Evolutionary conservation across 2,113 vertebrate species (phyloP).

Genomic region (Myiopsitta monachus): DNA sequence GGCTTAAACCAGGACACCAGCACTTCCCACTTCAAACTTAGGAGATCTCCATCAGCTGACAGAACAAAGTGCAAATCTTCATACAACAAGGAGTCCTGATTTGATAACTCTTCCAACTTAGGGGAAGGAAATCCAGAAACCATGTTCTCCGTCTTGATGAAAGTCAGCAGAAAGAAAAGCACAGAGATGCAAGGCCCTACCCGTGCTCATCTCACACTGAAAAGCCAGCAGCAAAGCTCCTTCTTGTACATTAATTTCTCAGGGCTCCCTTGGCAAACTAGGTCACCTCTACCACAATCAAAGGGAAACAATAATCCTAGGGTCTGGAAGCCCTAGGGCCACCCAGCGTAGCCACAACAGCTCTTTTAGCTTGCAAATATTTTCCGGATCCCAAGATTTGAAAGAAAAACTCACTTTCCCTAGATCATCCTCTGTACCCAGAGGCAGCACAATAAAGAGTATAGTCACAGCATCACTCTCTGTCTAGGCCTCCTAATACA

Average conservation of each 20-base stretch:
- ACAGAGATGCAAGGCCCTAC: background rate
- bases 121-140: background rate
- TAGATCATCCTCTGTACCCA: background rate
- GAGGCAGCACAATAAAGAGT: background rate
- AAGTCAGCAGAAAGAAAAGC: background rate
- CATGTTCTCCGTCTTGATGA: background rate
- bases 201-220: background rate
- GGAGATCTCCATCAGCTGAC: background rate
- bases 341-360: background rate
- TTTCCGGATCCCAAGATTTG: background rate
- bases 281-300: slow-evolving; percentile 34
- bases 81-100: background rate
- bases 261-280: slow-evolving; percentile 4
- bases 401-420: background rate
- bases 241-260: background rate
- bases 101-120: background rate
- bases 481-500: background rate
- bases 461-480: background rate
- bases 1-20: too few species aligned
- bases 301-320: background rate
- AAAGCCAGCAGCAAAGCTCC: background rate
- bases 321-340: background rate
- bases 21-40: background rate
- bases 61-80: background rate
- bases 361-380: slow-evolving; percentile 7